These are phyloP conservation scores for Sylvilagus bachmani DNA, from an alignment of 2,113 vertebrate genomes.

Conservation along the genomic window DNA sequence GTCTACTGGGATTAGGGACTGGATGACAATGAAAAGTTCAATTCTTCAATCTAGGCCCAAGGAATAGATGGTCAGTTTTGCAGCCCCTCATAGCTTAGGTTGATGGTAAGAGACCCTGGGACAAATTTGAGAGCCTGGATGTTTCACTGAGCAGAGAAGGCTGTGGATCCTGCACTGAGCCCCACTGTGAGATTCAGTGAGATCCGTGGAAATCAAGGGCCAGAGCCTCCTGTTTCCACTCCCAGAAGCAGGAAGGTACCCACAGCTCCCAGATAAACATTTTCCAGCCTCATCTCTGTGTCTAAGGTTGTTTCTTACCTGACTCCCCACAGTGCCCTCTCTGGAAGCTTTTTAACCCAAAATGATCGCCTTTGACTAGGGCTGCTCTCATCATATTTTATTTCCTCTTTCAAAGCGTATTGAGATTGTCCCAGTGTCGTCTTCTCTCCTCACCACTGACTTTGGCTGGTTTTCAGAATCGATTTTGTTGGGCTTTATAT, in stretches of 20 bases:
- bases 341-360: not conserved
- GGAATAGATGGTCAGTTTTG: not conserved
- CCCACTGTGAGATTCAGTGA: not conserved
- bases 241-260: not conserved
- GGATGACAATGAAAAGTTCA: not conserved
- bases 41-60: not conserved
- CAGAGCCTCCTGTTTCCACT: not conserved
- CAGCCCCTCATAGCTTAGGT: not conserved
- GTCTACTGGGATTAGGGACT: not conserved
- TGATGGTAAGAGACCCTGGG: not conserved
- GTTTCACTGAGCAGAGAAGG: not conserved
- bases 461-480: slow-evolving; percentile 7
- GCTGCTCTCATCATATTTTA: not conserved
- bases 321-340: not conserved
- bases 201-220: not conserved
- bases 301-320: not conserved
- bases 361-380: not conserved
- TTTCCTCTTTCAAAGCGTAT: not conserved
- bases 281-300: not conserved
- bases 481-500: too few species aligned
- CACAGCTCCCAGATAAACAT: not conserved
- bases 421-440: not conserved
- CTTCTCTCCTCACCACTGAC: not conserved
- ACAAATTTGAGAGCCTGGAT: not conserved
- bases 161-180: not conserved